Conservation (phyloP, 2,797 vertebrate species). For the Tachyglossus aculeatus region DNA sequence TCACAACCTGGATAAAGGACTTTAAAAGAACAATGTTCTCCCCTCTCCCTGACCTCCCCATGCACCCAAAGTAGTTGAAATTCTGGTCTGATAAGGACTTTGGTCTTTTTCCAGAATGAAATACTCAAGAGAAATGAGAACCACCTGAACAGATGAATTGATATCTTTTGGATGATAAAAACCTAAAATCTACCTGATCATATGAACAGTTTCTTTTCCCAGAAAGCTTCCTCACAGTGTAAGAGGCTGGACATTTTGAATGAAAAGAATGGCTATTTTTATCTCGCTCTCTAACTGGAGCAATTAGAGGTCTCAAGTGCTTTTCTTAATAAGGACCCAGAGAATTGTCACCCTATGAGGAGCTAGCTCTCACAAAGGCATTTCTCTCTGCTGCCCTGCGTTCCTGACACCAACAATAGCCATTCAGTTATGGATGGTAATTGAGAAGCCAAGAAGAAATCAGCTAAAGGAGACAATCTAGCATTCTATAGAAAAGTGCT, state of each 20-base stretch:
- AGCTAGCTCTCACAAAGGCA: neutral
- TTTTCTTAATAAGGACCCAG: constrained; percentile 34
- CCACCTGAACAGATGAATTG: constrained; percentile 27
- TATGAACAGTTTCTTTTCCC: constrained; percentile 31
- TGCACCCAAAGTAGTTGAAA: constrained; percentile 36
- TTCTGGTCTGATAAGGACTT: constrained; percentile 5
- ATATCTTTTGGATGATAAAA: constrained; percentile 33
- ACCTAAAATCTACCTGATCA: constrained; percentile 9
- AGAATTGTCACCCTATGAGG: neutral
- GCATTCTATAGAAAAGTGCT: neutral
- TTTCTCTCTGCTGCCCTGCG: neutral
- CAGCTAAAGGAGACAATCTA: constrained; percentile 5
- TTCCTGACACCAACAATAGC: constrained; percentile 5
- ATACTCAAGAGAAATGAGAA: constrained; percentile 29
- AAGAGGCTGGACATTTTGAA: constrained; percentile 18
- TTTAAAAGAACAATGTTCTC: neutral
- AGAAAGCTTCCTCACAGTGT: constrained; percentile 3
- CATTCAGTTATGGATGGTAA: neutral
- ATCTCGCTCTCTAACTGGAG: constrained; percentile 28
- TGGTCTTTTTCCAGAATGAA: constrained; percentile 31
- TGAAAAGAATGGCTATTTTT: constrained; percentile 49
- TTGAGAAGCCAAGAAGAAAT: constrained; percentile 2
- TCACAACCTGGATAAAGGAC: neutral
- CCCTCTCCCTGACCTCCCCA: constrained; percentile 4
- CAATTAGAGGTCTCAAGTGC: constrained; percentile 8